Base-by-base conservation (phyloP, 1,140 invertebrate genomes). In the Vanessa tameamea region DNA sequence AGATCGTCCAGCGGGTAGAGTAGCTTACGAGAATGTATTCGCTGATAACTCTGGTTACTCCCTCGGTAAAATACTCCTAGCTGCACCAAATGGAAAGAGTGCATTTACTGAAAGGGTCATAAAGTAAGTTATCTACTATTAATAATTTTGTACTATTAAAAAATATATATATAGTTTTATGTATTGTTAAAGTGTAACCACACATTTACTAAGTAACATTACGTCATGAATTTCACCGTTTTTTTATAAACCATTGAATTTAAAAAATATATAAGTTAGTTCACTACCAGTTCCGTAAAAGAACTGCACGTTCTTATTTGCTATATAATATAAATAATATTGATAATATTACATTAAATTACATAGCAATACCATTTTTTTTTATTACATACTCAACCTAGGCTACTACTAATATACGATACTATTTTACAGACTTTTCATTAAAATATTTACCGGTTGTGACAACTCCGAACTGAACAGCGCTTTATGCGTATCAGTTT, bases 21-120 rank as follows among this genome's bases (percentile, higher is more conserved):
- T 95, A 80, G 97, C 98, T 0, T 94, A 98, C 78, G 95, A 97
- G 72, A 93, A 95, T 73, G 97, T 98, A 79, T 98, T 98, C 73
- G 94, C 94, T 3, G 94, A 94, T 1, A 88, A 94, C 70, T 94
- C 86, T 87, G 94, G 87, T 94, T 95, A 87, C 86, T 97, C 51
- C 93, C 96, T 98, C 8, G 95, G 96, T 0, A 96, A 96, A 61
- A 93, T 98, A 16, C 88, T 98, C 13, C 89, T 98, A 20, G 95
- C 95, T 0, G 95, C 96, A 8, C 95, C 97, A 0, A 94, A 93
- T 61, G 85, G 84, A 11, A 83, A 87, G 31, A 94, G 95, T 73
- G 93, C 95, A 15, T 98, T 97, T 85, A 95, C 96, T 5, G 96
- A 95, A 15, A 94, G 95, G 79, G 95, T 98, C 43, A 86, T 93